These are phyloP conservation scores for Diarsia dahlii DNA, from an alignment of 2,888 invertebrate species.

Conservation along the genomic window DNA sequence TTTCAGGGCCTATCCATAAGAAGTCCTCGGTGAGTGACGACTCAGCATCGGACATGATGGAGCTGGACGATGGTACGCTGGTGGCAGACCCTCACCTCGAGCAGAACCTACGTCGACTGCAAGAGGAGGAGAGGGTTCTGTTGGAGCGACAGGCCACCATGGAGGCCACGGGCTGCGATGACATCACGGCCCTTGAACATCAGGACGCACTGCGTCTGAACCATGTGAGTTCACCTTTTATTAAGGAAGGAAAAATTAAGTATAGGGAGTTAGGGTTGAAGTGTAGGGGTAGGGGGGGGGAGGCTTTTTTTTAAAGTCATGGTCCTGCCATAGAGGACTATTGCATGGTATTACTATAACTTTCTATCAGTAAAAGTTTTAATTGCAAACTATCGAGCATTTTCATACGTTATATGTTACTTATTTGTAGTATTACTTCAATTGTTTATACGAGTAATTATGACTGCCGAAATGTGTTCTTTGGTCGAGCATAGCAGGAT, in stretches of 20 bases:
- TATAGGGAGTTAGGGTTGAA: no score
- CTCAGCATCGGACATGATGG: conserved; percentile 97
- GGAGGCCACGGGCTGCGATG: conserved; percentile 87
- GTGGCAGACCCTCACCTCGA: conserved; percentile 89
- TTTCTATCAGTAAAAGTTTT: not conserved
- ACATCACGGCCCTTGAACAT: conserved; percentile 83
- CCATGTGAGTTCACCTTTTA: conserved; percentile 73
- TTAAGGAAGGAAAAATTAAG: not conserved
- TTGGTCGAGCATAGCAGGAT: not conserved
- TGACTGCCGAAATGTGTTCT: not conserved
- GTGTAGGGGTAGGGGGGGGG: no score
- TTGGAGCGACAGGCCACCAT: conserved; percentile 94
- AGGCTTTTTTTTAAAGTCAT: no score
- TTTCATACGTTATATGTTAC: not conserved
- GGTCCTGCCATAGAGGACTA: not conserved
- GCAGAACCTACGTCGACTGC: conserved; percentile 84
- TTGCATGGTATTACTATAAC: not conserved
- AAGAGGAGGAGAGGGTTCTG: conserved; percentile 93
- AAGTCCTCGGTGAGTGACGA: conserved; percentile 96
- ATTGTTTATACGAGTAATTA: not conserved
- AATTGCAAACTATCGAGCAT: not conserved
- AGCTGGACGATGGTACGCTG: conserved; percentile 96
- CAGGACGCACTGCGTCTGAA: conserved; percentile 85
- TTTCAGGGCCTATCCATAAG: conserved; percentile 96
- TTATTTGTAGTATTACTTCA: no score